Evolutionary conservation across 2,888 invertebrate species (phyloP).

Genomic region (Heptascelio sp.): DNA sequence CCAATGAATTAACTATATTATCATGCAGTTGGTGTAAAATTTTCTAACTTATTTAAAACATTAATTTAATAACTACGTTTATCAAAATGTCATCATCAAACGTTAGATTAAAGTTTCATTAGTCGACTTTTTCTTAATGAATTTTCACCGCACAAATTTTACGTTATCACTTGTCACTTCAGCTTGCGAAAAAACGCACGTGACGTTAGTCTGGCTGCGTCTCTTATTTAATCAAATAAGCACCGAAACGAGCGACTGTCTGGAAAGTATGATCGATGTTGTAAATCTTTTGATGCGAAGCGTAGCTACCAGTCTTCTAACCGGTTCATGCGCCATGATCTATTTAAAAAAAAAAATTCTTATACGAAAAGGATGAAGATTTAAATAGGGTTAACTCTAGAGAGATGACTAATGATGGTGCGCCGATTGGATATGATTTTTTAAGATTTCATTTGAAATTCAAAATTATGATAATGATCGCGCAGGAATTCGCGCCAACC

Average conservation of each 20-base stretch:
- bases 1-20: too few species aligned
- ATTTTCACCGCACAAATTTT: constrained; percentile 27
- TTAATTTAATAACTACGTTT: not conserved
- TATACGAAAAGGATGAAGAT: constrained; percentile 35
- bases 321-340: constrained; percentile 53
- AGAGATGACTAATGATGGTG: constrained; percentile 57
- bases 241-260: constrained; percentile 64
- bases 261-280: constrained; percentile 66
- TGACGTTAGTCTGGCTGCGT: constrained; percentile 43
- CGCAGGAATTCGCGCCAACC: constrained; percentile 19
- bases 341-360: constrained; percentile 49
- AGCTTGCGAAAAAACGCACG: constrained; percentile 47
- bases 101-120: not conserved
- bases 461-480: constrained; percentile 25
- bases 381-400: constrained; percentile 46
- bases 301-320: constrained; percentile 64
- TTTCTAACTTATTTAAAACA: not conserved
- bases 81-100: not conserved
- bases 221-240: constrained; percentile 71
- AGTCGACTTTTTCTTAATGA: constrained; percentile 2
- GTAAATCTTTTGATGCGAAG: constrained; percentile 68
- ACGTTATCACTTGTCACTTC: constrained; percentile 39
- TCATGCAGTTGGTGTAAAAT: too few species aligned
- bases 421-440: constrained; percentile 29
- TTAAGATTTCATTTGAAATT: constrained; percentile 30